Percentiles rank a stretch among this genome's conserved stretches.
Conservation (phyloP, 2,888 invertebrate genomes). For the Julus scanicus region DNA sequence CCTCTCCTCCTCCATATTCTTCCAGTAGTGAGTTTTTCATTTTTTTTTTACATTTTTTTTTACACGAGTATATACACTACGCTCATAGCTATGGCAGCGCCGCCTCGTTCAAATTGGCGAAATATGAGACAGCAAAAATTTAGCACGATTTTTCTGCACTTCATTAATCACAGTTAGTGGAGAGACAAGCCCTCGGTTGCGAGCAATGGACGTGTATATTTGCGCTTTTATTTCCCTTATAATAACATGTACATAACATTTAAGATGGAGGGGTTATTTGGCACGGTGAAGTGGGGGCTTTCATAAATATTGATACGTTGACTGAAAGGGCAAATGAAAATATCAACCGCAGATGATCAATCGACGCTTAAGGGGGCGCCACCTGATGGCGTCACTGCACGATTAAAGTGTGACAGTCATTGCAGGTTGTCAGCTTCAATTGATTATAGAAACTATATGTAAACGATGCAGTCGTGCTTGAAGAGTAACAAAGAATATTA, state of each 20-base stretch:
- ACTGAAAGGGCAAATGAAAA: constrained; percentile 48
- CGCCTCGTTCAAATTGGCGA: constrained; percentile 50
- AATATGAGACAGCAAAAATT: constrained; percentile 56
- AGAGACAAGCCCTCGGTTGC: constrained; percentile 46
- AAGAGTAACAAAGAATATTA: not conserved
- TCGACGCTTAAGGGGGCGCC: constrained; percentile 25
- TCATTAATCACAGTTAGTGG: constrained; percentile 55
- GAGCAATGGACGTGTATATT: constrained; percentile 46
- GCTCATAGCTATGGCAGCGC: constrained; percentile 38
- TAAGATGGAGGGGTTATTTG: constrained; percentile 34
- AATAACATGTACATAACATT: constrained; percentile 38
- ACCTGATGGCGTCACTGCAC: constrained; percentile 30
- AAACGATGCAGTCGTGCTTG: not conserved
- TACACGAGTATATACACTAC: not conserved
- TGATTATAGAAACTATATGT: not conserved
- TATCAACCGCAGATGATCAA: constrained; percentile 47
- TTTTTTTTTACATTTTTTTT: not conserved
- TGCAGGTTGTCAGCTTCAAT: not conserved
- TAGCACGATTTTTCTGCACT: constrained; percentile 56
- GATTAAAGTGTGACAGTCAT: constrained; percentile 2
- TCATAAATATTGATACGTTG: constrained; percentile 17
- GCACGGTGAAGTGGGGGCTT: not conserved
- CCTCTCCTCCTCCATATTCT: constrained; percentile 16
- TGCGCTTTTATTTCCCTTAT: constrained; percentile 23
- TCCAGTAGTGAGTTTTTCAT: not conserved